phyloP scores from a whole-genome alignment of 1,140 invertebrate genomes.

The Gyrodactylus salaris region DNA sequence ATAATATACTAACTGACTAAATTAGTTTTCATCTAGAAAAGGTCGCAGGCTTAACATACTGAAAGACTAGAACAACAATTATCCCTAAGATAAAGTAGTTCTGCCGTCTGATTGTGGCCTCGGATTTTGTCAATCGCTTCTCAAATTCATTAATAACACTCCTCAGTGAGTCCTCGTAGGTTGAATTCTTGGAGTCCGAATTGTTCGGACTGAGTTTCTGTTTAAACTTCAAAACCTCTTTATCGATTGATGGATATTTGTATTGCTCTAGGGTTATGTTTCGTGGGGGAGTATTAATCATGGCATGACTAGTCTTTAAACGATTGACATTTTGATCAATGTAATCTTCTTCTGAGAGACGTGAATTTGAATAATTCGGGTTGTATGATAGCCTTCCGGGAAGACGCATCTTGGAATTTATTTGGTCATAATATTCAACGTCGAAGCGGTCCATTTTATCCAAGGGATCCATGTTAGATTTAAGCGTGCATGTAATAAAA shows the following conservation, averaged over 20 bases:
- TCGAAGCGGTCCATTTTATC: not conserved
- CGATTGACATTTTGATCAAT: not conserved
- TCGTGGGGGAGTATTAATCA: not conserved
- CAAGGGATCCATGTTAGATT: not conserved
- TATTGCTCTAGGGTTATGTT: not conserved
- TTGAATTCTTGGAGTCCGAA: too few relatives aligned
- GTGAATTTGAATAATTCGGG: not conserved
- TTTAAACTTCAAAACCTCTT: not conserved
- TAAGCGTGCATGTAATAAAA: not conserved
- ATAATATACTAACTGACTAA: too few relatives aligned
- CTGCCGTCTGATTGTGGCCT: not conserved
- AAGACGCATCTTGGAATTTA: not conserved
- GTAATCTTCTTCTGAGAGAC: not conserved
- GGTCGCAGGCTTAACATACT: too few relatives aligned
- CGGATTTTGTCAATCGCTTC: not conserved
- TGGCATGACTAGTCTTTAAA: not conserved
- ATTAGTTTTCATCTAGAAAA: too few relatives aligned
- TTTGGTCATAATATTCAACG: not conserved
- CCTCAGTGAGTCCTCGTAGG: not conserved
- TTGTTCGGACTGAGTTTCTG: not conserved
- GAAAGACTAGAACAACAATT: not conserved
- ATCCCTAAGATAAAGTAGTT: not conserved
- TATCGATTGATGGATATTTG: not conserved
- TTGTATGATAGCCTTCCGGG: not conserved
- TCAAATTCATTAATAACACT: not conserved